A percentile compares a stretch with the other conserved stretches of the same genome.
These are phyloP conservation scores for Bhutanitis thaidina DNA, from an alignment of 2,888 invertebrate species.

Conservation along the genomic window DNA sequence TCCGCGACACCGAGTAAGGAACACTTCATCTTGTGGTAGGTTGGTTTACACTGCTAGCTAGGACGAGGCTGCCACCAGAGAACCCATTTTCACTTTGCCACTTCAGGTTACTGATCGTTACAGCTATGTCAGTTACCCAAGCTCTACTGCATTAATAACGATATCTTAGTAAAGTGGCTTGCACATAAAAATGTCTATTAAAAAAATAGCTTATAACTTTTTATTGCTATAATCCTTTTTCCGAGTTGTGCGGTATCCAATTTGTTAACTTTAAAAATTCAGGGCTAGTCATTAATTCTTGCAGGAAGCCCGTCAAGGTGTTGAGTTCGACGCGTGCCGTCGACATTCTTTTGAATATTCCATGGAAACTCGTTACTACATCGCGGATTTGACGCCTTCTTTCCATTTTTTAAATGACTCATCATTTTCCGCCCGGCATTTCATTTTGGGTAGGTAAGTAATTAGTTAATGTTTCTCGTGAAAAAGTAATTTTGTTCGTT, in stretches of 20 bases:
- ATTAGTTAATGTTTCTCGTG: slow-evolving; percentile 17
- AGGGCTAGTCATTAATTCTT: slow-evolving; percentile 27
- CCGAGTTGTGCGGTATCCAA: background rate
- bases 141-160: too few relatives aligned
- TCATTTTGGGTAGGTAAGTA: slow-evolving; percentile 17
- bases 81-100: too few relatives aligned
- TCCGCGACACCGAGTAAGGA: too few relatives aligned
- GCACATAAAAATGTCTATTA: too few relatives aligned
- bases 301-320: slow-evolving; percentile 39
- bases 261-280: slow-evolving; percentile 16
- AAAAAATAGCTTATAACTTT: too few relatives aligned
- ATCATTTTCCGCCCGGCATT: slow-evolving; percentile 24
- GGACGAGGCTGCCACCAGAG: too few relatives aligned
- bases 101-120: too few relatives aligned
- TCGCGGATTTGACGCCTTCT: slow-evolving; percentile 28
- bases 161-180: too few relatives aligned
- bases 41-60: too few relatives aligned
- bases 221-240: too few relatives aligned
- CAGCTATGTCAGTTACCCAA: too few relatives aligned
- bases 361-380: slow-evolving; percentile 27
- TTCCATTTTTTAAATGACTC: slow-evolving; percentile 36
- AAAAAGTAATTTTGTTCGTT: slow-evolving; percentile 17
- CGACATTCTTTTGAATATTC: slow-evolving; percentile 28
- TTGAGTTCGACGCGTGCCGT: slow-evolving; percentile 26
- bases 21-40: too few relatives aligned